Evolutionary conservation across 2,888 invertebrate species (phyloP).

Genomic region (Netelia fuscicornis): DNA sequence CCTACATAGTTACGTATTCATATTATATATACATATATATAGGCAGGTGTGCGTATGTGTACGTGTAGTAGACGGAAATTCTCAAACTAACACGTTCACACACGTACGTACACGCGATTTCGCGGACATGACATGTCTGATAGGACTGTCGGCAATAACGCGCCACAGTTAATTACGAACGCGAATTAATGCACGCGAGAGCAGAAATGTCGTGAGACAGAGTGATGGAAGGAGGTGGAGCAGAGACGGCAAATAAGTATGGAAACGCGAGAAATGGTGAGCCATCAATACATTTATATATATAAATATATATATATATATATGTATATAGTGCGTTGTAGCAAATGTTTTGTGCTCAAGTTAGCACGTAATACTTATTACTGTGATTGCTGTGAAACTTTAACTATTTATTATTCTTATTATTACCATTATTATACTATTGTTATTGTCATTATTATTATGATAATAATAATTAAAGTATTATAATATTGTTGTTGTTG

Average conservation of each 20-base stretch:
- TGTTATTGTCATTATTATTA: no score
- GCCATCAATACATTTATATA: constrained; percentile 2
- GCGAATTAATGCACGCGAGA: constrained; percentile 76
- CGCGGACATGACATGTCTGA: constrained; percentile 70
- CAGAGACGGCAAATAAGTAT: constrained; percentile 63
- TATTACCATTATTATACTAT: not conserved
- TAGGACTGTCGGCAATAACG: constrained; percentile 80
- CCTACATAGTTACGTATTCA: constrained; percentile 13
- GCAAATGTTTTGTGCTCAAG: constrained; percentile 13
- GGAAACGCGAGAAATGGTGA: constrained; percentile 54
- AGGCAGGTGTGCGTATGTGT: not conserved
- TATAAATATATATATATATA: constrained; percentile 10
- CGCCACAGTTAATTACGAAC: constrained; percentile 79
- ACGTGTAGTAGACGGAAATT: constrained; percentile 26
- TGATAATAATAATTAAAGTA: no score
- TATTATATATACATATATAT: not conserved
- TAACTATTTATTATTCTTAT: not conserved
- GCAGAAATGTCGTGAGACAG: constrained; percentile 45
- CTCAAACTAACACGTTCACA: constrained; percentile 61
- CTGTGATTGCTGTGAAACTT: constrained; percentile 7
- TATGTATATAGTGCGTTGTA: constrained; percentile 27
- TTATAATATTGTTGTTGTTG: no score
- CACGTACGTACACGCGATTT: constrained; percentile 40
- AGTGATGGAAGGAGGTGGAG: constrained; percentile 17
- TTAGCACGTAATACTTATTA: constrained; percentile 14